Base-by-base conservation (phyloP, 2,888 invertebrate species). In the Hypselothyrea guttata region DNA sequence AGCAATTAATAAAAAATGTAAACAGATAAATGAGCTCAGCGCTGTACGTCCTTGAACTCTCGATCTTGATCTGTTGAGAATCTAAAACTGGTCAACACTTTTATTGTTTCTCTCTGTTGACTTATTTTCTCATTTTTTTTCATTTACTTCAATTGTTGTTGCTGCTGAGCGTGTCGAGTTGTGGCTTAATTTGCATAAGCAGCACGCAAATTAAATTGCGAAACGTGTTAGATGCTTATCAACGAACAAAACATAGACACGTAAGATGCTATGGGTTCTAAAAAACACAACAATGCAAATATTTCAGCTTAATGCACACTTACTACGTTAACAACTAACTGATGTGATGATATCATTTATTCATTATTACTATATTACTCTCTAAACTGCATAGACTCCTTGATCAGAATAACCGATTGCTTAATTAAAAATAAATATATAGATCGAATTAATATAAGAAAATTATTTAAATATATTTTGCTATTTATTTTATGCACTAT, bases 201-300 rank as follows among this genome's bases (percentile, higher is more conserved):
- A 62, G 64, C 60, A 67, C 67, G 84, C 78, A 73, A 82, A 84
- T 82, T 71, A 71, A 73, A 84, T 47, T 48, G 78, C 62, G 61
- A 77, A 74, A 84, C 78, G 84, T 84, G 84, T 77, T 82, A 82
- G 78, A 84, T 77, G 55, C 59, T 56, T 78, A 84, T 84, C 84
- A 61, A 56, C 62, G 64, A 78, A 59, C 61, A 57, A 37, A 53
- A 35, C 70, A 73, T 72, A 42, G 46, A 52, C 69, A 69, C 69
- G 72, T 72, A 69, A 52, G 34, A 41, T 49, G 44, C 40, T 31
- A 1, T 9, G 34, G 33, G 27, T 27, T 18, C 16, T 4, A 13
- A 30, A 12, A 22, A 38, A 11, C 7, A n/a, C n/a, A n/a, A n/a
- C n/a, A n/a, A n/a, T n/a, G n/a, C n/a, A n/a, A n/a, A n/a, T n/a